These are phyloP conservation scores for Campylomormyrus tamandua DNA, from an alignment of 2,113 vertebrate genomes.

Conservation along the genomic window DNA sequence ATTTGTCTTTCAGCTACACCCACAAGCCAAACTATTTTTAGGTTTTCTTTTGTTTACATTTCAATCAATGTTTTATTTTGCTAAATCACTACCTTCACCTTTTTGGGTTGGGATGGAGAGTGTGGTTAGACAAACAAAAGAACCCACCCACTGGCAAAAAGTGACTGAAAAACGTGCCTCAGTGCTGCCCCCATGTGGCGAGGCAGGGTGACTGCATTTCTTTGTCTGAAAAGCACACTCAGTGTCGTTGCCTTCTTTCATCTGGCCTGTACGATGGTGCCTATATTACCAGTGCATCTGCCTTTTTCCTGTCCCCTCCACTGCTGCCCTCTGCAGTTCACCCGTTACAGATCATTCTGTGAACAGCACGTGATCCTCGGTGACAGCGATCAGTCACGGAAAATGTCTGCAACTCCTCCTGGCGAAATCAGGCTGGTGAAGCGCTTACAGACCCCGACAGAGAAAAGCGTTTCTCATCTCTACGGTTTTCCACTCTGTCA, in stretches of 20 bases:
- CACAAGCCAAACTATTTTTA: neutral
- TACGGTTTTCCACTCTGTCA: neutral
- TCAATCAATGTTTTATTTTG: conserved; percentile 4
- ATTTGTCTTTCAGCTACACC: neutral
- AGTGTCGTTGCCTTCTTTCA: conserved; percentile 20
- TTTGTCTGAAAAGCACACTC: conserved; percentile 36
- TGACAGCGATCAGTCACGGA: conserved; percentile 1
- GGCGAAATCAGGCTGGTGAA: neutral
- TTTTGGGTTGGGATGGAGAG: neutral
- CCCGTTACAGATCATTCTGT: conserved; percentile 16
- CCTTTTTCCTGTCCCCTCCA: conserved; percentile 39
- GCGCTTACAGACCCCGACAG: neutral
- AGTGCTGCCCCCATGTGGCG: conserved; percentile 45
- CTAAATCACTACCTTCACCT: neutral
- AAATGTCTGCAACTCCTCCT: neutral
- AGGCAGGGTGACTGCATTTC: conserved; percentile 33
- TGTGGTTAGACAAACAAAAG: conserved; percentile 12
- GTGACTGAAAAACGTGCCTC: conserved; percentile 23
- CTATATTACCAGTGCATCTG: conserved; percentile 26
- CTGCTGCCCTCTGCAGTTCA: conserved; percentile 26
- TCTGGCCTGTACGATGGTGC: conserved; percentile 41
- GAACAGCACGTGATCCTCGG: neutral
- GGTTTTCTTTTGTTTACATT: neutral
- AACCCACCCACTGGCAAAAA: neutral
- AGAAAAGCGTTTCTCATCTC: neutral